Evolutionary conservation across 2,797 vertebrate genomes (phyloP), one percentile per base, ranked within the genome.

Genomic region (Trachops cirrhosus): DNA sequence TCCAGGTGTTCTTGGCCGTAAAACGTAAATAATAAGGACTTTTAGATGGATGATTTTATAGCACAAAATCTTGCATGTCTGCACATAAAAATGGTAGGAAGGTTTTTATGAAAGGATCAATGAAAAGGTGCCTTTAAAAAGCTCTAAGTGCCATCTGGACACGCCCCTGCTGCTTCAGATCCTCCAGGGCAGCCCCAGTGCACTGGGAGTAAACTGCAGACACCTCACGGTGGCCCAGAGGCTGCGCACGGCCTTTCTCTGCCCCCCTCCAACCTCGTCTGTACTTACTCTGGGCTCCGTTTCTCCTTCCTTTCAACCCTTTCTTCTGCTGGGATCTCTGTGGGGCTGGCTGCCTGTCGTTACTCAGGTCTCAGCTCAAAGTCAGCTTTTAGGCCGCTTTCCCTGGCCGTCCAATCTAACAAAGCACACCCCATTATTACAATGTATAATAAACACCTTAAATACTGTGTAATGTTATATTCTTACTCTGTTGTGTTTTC

Each of bases 31-130:
- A 89, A 68, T 67, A 54, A 34, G n/a, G 94, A 73, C 78, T 83
- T 83, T 87, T 64, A 80, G 74, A 22, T n/a, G 64, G 59, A 5
- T 73, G n/a, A 16, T 88, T 95, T 73, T 86, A 89, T 83, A 79
- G 57, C 39, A 10, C 86, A 62, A 84, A 88, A 54, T 71, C n/a
- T 32, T 73, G 48, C 44, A 3, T 87, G n/a, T 90, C 54, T 91
- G 4, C 19, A 70, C 9, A 9, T 87, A 79, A 93, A 68, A 92
- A 89, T 48, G 16, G 26, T 88, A 37, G 52, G 37, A 82, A 88
- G 54, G 54, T 71, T 92, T 94, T 93, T 74, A 71, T 84, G 39
- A 74, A 93, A 80, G 41, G 9, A 57, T 34, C 15, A 15, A 34
- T n/a, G 9, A 48, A 71, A 54, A 89, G 62, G 24, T 64, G 1